These are phyloP conservation scores for Chrysomallon squamiferum DNA, from an alignment of 1,140 invertebrate genomes.

Conservation along the genomic window DNA sequence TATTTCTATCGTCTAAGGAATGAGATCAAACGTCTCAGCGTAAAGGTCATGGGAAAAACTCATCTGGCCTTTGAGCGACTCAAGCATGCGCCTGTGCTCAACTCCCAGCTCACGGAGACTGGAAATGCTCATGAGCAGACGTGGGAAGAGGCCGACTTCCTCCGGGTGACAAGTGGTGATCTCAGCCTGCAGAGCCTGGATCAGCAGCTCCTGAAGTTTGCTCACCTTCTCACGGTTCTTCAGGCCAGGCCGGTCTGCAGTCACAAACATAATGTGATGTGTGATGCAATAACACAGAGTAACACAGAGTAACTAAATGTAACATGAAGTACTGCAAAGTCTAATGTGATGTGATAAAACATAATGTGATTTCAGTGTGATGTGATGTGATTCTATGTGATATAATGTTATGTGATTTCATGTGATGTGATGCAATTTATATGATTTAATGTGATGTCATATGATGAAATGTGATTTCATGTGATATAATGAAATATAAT, in stretches of 20 bases:
- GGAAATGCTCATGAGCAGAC: constrained; percentile 61
- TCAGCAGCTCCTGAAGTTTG: constrained; percentile 56
- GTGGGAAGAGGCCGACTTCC: constrained; percentile 57
- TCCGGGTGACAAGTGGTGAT: constrained; percentile 48
- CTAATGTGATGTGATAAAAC: too few relatives aligned
- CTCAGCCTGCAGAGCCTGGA: constrained; percentile 57
- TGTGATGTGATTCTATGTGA: too few relatives aligned
- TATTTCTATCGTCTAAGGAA: constrained; percentile 13
- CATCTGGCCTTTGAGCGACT: constrained; percentile 55
- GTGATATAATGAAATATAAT: too few relatives aligned
- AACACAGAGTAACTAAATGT: too few relatives aligned
- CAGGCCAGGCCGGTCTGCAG: constrained; percentile 57
- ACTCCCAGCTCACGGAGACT: constrained; percentile 59
- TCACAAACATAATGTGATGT: constrained; percentile 11
- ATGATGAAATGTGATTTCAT: too few relatives aligned
- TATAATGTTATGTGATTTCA: too few relatives aligned
- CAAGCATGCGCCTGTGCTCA: constrained; percentile 58
- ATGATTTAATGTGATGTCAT: too few relatives aligned
- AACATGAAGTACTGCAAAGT: too few relatives aligned
- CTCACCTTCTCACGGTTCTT: constrained; percentile 58
- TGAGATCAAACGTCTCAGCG: constrained; percentile 59
- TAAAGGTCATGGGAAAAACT: constrained; percentile 57
- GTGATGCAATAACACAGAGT: not conserved
- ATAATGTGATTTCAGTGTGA: too few relatives aligned
- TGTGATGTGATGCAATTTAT: too few relatives aligned